These are phyloP conservation scores for Calidris pugnax DNA, from an alignment of 2,113 vertebrate genomes.

Conservation along the genomic window DNA sequence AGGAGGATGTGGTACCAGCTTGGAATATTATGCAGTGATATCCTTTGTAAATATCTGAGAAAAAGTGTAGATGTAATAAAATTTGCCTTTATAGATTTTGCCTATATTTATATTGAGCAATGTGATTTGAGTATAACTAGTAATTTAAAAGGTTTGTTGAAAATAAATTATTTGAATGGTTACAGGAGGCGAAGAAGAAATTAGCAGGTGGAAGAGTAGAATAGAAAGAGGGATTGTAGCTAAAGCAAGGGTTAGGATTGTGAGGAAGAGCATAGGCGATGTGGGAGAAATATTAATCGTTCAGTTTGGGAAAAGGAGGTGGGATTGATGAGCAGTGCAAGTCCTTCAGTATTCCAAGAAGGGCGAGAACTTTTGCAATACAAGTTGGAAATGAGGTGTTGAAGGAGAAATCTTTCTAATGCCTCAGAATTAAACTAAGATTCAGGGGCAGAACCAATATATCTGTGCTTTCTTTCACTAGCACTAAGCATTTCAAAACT, in stretches of 20 bases:
- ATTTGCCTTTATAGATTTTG: neutral
- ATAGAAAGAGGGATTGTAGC: neutral
- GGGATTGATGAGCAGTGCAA: neutral
- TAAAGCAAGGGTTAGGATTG: neutral
- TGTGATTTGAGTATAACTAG: neutral
- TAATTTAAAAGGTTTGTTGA: neutral
- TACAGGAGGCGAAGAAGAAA: neutral
- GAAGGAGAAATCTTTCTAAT: neutral
- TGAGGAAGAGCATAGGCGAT: neutral
- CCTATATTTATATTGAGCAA: neutral
- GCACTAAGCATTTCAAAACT: neutral
- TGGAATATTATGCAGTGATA: neutral
- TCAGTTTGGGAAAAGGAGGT: neutral
- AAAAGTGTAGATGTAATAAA: neutral
- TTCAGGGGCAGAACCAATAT: neutral
- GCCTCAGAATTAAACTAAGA: neutral
- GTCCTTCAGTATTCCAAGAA: neutral
- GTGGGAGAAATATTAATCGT: neutral
- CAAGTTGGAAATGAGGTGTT: neutral
- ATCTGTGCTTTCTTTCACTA: neutral
- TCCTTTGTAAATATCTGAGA: neutral
- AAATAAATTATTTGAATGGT: neutral
- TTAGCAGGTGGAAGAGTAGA: neutral
- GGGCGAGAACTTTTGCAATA: neutral
- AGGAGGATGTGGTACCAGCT: too few species aligned